Evolutionary conservation across 2,888 invertebrate species (phyloP).

Genomic region (Epiblema foenella): DNA sequence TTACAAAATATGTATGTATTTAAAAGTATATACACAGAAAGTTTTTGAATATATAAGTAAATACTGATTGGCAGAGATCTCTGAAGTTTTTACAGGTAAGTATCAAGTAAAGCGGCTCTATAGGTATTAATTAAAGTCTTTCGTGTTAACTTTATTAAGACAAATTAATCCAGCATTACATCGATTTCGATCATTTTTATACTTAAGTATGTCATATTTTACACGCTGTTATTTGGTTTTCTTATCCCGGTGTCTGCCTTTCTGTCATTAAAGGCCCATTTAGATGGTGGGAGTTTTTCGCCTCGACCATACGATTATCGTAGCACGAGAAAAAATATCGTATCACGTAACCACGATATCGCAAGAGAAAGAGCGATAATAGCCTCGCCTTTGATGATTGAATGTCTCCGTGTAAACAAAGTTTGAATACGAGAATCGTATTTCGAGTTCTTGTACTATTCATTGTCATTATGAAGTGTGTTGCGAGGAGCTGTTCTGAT

Average conservation of each 20-base stretch:
- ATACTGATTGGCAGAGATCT: slow-evolving; percentile 37
- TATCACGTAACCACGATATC: too few relatives aligned
- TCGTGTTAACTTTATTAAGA: slow-evolving; percentile 17
- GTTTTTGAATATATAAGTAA: neutral
- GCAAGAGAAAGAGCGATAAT: too few relatives aligned
- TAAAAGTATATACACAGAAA: neutral
- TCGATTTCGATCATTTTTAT: neutral
- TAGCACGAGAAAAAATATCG: too few relatives aligned
- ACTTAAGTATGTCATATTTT: neutral
- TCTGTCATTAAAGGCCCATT: neutral
- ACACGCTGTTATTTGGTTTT: neutral
- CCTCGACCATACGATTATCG: too few relatives aligned
- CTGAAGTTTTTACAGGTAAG: slow-evolving; percentile 14
- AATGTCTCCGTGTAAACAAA: too few relatives aligned
- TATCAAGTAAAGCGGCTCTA: slow-evolving; percentile 17
- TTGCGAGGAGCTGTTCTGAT: too few relatives aligned
- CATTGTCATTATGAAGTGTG: too few relatives aligned
- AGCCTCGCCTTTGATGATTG: too few relatives aligned
- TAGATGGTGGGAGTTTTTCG: too few relatives aligned
- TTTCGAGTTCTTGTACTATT: too few relatives aligned
- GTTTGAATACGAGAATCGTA: too few relatives aligned
- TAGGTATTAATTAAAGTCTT: slow-evolving; percentile 32
- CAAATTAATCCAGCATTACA: slow-evolving; percentile 16
- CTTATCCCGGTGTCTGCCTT: neutral
- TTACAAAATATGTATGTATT: neutral